phyloP scores from a whole-genome alignment of 2,797 vertebrate genomes.

The Melopsittacus undulatus region DNA sequence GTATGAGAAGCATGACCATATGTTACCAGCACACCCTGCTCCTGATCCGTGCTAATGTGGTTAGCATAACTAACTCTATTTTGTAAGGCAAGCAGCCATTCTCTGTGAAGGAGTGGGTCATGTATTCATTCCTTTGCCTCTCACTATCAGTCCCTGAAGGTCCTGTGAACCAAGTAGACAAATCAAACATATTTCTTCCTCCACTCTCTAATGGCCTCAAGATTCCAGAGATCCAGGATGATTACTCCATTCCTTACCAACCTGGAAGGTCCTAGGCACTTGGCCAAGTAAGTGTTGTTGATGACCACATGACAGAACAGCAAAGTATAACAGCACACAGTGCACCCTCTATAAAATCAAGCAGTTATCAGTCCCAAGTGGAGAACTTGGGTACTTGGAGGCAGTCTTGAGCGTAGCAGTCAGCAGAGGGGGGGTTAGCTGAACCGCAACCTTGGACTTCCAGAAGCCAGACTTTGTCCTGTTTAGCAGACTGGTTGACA shows the following conservation, averaged over 20 bases:
- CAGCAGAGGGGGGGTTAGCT: background rate
- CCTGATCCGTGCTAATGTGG: accelerated
- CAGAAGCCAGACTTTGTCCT: background rate
- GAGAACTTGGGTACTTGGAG: background rate
- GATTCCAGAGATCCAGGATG: background rate
- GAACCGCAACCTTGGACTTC: background rate
- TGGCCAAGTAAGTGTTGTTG: background rate
- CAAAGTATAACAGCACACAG: background rate
- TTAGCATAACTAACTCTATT: background rate
- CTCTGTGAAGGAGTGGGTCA: background rate
- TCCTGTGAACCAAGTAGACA: background rate
- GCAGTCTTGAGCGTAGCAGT: background rate
- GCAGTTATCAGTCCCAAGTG: background rate
- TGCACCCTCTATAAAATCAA: background rate
- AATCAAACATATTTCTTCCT: background rate
- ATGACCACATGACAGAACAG: background rate
- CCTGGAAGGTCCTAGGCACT: background rate
- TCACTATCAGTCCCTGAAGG: background rate
- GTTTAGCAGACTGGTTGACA: background rate
- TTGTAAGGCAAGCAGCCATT: background rate
- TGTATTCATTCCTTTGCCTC: background rate
- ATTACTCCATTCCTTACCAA: background rate
- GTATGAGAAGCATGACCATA: background rate
- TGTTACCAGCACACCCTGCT: accelerated
- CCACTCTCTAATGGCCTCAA: accelerated